phyloP scores from a whole-genome alignment of 2,113 vertebrate genomes.

The Neotoma lepida region DNA sequence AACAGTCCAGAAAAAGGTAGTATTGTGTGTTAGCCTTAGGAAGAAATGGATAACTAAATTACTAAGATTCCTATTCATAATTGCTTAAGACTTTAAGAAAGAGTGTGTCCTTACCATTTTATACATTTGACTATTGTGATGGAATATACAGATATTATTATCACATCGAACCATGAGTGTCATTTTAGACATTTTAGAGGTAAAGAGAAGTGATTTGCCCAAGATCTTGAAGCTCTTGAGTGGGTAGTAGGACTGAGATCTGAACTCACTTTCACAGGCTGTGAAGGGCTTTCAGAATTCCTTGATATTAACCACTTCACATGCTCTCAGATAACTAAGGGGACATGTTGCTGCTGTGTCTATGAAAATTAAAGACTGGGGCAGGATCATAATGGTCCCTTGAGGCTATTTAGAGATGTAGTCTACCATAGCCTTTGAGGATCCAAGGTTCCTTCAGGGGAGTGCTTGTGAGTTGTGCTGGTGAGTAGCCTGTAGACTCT shows the following conservation, averaged over 20 bases:
- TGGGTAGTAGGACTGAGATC: not conserved
- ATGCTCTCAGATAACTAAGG: not conserved
- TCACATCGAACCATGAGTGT: not conserved
- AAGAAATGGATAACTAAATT: conserved; percentile 7
- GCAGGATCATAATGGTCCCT: not conserved
- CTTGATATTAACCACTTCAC: not conserved
- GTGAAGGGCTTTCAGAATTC: not conserved
- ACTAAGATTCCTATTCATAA: conserved; percentile 26
- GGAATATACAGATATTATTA: not conserved
- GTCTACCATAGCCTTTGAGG: not conserved
- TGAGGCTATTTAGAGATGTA: conserved; percentile 14
- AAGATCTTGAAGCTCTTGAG: not conserved
- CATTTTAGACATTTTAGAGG: conserved; percentile 39
- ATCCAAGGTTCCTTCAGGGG: not conserved
- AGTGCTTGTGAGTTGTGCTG: not conserved
- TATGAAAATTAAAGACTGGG: not conserved
- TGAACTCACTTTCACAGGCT: conserved; percentile 5
- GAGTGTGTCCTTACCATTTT: conserved; percentile 21
- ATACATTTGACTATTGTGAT: not conserved
- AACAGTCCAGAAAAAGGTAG: conserved; percentile 15
- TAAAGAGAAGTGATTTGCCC: conserved; percentile 21
- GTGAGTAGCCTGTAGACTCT: not conserved
- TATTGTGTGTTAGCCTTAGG: conserved; percentile 30
- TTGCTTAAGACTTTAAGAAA: conserved; percentile 47
- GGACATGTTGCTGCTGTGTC: not conserved